Evolutionary conservation across 2,113 vertebrate genomes (phyloP).

Genomic region (Silurus meridionalis): DNA sequence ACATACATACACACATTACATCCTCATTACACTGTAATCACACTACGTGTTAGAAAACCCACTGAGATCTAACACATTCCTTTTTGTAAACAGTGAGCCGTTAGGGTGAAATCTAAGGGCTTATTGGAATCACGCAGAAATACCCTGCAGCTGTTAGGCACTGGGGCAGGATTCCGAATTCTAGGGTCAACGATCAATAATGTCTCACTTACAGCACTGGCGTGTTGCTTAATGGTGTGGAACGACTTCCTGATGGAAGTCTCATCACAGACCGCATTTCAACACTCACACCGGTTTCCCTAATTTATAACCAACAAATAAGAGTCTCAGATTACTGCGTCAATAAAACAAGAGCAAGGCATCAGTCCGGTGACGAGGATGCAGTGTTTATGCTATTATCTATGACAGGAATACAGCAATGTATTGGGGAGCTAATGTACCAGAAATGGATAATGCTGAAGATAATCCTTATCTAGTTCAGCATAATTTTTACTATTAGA

Average conservation of each 20-base stretch:
- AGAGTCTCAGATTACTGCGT: not conserved
- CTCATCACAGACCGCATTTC: slow-evolving; percentile 14
- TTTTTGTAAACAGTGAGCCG: not conserved
- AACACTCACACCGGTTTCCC: slow-evolving; percentile 2
- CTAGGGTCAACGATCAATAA: slow-evolving; percentile 28
- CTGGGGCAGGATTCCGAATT: slow-evolving; percentile 23
- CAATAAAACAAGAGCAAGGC: slow-evolving; percentile 5
- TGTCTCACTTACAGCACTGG: not conserved
- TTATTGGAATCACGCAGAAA: slow-evolving; percentile 18
- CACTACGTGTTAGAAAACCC: not conserved
- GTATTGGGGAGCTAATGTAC: slow-evolving; percentile 5
- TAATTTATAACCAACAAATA: not conserved
- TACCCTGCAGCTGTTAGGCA: slow-evolving; percentile 3
- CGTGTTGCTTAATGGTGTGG: slow-evolving; percentile 37
- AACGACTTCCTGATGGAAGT: slow-evolving; percentile 40
- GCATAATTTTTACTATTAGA: not conserved
- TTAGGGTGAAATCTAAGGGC: slow-evolving; percentile 1
- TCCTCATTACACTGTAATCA: not conserved
- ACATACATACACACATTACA: not conserved
- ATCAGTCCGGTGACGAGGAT: not conserved
- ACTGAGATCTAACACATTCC: not conserved
- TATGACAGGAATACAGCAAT: not conserved
- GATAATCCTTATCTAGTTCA: not conserved
- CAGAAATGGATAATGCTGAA: not conserved
- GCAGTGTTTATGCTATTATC: slow-evolving; percentile 2